Evolutionary conservation across 2,113 vertebrate genomes (phyloP).

Genomic region (Phoenicopterus ruber): DNA sequence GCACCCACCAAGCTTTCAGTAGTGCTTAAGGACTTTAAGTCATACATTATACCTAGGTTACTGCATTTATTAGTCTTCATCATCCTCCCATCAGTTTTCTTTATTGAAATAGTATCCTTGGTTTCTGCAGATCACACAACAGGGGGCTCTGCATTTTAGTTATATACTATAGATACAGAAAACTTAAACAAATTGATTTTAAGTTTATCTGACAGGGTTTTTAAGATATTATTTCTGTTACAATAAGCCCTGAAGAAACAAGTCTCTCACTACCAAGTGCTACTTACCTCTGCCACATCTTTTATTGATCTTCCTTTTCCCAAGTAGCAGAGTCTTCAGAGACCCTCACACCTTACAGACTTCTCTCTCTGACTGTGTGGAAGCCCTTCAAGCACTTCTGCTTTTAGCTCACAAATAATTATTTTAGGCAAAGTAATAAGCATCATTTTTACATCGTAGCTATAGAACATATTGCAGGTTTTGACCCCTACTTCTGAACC

Average conservation of each 20-base stretch:
- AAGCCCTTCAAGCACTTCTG: accelerated
- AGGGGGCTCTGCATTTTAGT: neutral
- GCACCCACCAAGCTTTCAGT: neutral
- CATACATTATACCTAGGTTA: accelerated
- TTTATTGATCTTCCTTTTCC: neutral
- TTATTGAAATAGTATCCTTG: neutral
- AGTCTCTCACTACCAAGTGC: neutral
- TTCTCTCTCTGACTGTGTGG: no score
- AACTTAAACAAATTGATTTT: neutral
- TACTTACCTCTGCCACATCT: neutral
- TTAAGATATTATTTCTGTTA: no score
- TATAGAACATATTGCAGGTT: accelerated
- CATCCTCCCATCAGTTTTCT: neutral
- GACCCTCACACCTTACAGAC: accelerated
- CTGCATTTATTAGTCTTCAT: neutral
- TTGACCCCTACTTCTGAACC: neutral
- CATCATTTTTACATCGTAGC: accelerated
- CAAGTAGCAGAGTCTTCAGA: neutral
- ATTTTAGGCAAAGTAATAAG: neutral
- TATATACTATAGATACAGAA: neutral
- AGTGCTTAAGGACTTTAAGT: neutral
- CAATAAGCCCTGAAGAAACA: neutral
- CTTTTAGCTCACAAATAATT: neutral
- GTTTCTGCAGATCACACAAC: neutral
- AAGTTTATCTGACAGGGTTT: neutral